Percentiles rank a stretch among this genome's conserved stretches.
Conservation (phyloP, 2,888 invertebrate genomes). For the Dynastes grantii region DNA sequence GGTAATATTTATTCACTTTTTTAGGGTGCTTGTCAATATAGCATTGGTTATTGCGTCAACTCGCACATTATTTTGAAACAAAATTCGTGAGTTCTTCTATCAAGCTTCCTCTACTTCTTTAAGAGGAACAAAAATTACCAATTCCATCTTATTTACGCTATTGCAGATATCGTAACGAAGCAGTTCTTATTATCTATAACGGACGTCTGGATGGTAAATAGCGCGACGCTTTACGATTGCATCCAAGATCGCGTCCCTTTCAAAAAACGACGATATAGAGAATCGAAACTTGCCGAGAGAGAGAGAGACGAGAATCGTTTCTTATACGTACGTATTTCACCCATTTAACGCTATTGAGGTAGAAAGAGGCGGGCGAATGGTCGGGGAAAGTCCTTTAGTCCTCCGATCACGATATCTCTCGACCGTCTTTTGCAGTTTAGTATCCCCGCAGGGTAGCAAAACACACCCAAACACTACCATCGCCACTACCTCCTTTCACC, state of each 20-base stretch:
- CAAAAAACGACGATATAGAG: neutral
- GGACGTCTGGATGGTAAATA: too few relatives aligned
- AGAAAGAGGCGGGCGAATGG: neutral
- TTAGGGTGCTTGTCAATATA: too few relatives aligned
- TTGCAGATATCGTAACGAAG: neutral
- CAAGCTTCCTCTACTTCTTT: too few relatives aligned
- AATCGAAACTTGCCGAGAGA: neutral
- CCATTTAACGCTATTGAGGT: conserved; percentile 4
- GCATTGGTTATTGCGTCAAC: too few relatives aligned
- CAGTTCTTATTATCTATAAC: neutral
- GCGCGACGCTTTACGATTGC: neutral
- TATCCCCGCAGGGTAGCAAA: conserved; percentile 35
- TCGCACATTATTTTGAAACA: too few relatives aligned
- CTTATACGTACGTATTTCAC: conserved; percentile 3
- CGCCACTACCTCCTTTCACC: neutral
- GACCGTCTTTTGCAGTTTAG: conserved; percentile 27
- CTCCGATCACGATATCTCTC: conserved; percentile 26
- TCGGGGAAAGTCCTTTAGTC: conserved; percentile 13
- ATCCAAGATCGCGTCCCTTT: neutral
- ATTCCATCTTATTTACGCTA: neutral
- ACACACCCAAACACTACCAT: conserved; percentile 22
- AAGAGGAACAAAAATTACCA: too few relatives aligned
- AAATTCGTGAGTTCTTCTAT: too few relatives aligned
- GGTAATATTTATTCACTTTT: too few relatives aligned
- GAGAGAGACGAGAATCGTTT: neutral